A percentile compares a stretch with the other conserved stretches of the same genome.
Conservation (phyloP, 2,113 vertebrate genomes). For the Leiothrix lutea region DNA sequence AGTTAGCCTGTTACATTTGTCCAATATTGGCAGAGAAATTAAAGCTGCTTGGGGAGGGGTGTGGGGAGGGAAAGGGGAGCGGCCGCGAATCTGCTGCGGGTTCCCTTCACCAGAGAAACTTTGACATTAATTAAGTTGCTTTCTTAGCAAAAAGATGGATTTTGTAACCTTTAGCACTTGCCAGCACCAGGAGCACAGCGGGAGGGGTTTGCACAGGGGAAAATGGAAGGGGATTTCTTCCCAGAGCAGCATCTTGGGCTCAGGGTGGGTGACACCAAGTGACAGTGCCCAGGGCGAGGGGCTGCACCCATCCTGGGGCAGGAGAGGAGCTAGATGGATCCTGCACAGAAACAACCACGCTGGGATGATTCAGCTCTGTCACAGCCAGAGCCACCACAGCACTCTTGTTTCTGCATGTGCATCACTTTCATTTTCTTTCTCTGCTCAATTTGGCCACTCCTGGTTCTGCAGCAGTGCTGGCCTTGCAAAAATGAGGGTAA, state of each 20-base stretch:
- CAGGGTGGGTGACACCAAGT: background rate
- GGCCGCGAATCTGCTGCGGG: background rate
- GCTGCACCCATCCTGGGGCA: fast-evolving
- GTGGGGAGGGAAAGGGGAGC: background rate
- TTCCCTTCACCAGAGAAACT: background rate
- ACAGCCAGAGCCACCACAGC: background rate
- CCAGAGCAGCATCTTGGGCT: fast-evolving
- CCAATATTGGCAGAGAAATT: conserved; percentile 75
- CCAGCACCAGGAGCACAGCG: background rate
- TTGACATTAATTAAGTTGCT: conserved; percentile 26
- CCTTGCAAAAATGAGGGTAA: background rate
- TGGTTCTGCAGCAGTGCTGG: fast-evolving
- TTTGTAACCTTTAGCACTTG: conserved; percentile 37
- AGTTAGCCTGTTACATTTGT: conserved; percentile 75
- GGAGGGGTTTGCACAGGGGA: background rate
- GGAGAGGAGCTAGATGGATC: fast-evolving
- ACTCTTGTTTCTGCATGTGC: fast-evolving
- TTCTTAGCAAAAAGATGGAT: conserved; percentile 59
- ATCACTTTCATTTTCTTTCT: background rate
- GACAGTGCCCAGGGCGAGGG: fast-evolving
- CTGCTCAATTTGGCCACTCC: background rate
- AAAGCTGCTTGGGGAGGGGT: conserved; percentile 41
- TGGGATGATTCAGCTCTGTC: background rate
- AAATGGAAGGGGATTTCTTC: background rate
- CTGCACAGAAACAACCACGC: fast-evolving